phyloP scores from a whole-genome alignment of 2,888 invertebrate species.

The Ellobium chinense region DNA sequence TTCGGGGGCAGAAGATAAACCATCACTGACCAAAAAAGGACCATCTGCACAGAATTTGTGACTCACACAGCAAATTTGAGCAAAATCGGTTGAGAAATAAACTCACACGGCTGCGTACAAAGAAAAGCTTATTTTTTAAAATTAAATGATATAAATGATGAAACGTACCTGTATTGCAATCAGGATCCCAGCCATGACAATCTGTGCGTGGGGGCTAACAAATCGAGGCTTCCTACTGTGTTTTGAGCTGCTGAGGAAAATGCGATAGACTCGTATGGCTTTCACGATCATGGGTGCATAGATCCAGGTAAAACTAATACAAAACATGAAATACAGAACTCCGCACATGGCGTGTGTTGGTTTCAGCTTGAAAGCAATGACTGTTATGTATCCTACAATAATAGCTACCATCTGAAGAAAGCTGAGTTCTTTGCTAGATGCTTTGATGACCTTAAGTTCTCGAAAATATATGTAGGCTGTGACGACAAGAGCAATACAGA shows the following conservation, averaged over 20 bases:
- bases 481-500: constrained; percentile 11
- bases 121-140: constrained; percentile 58
- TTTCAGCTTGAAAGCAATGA: constrained; percentile 54
- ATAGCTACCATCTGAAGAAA: constrained; percentile 64
- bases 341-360: constrained; percentile 50
- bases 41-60: too few relatives aligned
- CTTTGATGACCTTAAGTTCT: constrained; percentile 63
- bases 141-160: constrained; percentile 36
- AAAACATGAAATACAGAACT: constrained; percentile 47
- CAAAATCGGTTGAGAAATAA: too few relatives aligned
- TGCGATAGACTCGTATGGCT: constrained; percentile 55
- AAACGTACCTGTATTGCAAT: constrained; percentile 50
- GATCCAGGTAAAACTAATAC: constrained; percentile 52
- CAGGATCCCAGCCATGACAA: constrained; percentile 40
- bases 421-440: constrained; percentile 64
- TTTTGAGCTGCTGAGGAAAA: constrained; percentile 56
- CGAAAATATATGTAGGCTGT: constrained; percentile 42
- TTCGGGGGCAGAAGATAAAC: too few relatives aligned
- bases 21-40: too few relatives aligned
- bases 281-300: constrained; percentile 58
- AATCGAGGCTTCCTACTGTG: constrained; percentile 47
- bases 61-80: too few relatives aligned
- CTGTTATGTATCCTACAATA: constrained; percentile 58
- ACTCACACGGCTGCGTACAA: too few relatives aligned
- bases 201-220: constrained; percentile 50